These are phyloP conservation scores for Scartelaos histophorus DNA, from an alignment of 2,113 vertebrate genomes.

Conservation along the genomic window DNA sequence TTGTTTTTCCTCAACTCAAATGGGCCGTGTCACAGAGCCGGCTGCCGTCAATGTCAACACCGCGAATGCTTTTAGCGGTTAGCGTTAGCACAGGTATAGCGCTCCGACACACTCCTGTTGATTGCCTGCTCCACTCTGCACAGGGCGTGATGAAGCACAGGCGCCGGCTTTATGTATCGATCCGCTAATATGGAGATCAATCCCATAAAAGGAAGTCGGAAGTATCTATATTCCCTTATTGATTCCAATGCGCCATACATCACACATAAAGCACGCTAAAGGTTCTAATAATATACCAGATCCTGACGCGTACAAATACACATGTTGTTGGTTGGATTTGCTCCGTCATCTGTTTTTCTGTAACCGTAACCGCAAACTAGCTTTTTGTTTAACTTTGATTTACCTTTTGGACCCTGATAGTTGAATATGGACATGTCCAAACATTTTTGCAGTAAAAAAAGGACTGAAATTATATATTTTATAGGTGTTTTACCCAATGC, in stretches of 20 bases:
- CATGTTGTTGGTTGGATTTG: neutral
- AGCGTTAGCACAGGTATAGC: neutral
- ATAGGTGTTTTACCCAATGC: too few species aligned
- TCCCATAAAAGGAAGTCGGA: constrained; percentile 8
- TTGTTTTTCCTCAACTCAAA: constrained; percentile 3
- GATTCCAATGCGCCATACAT: neutral
- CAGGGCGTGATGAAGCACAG: constrained; percentile 1
- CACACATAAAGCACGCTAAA: neutral
- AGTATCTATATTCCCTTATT: neutral
- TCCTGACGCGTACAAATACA: neutral
- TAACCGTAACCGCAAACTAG: neutral
- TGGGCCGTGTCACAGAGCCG: neutral
- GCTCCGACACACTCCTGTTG: neutral
- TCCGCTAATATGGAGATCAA: neutral
- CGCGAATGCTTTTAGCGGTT: neutral
- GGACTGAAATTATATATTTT: too few species aligned
- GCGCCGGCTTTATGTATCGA: constrained; percentile 1
- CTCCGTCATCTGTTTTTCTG: neutral
- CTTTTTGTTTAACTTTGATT: neutral
- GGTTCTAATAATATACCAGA: constrained; percentile 1
- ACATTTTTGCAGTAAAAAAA: neutral
- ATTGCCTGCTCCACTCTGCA: neutral
- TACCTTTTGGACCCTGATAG: neutral
- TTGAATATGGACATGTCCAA: neutral
- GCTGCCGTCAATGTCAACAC: constrained; percentile 3